Conservation (phyloP, 2,888 invertebrate genomes). For the Sycophila texana region DNA sequence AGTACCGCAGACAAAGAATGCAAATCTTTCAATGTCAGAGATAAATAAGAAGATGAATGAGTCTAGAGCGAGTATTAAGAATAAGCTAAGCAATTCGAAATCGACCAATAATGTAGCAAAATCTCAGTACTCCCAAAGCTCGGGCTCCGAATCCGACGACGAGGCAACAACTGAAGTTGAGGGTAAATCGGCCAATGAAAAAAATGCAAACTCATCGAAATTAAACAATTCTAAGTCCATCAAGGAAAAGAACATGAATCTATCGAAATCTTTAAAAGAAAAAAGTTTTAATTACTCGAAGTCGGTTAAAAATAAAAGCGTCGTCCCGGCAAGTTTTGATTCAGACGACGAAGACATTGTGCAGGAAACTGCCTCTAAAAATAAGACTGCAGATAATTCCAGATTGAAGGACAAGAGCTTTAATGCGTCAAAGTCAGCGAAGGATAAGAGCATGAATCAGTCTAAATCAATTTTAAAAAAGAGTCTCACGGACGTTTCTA, state of each 20-base stretch:
- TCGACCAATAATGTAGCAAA: no score
- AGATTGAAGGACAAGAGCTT: slow-evolving; percentile 9
- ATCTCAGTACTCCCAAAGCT: no score
- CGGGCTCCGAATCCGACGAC: slow-evolving; percentile 21
- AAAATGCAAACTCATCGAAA: neutral
- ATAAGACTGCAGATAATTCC: slow-evolving; percentile 1
- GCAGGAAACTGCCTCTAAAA: neutral
- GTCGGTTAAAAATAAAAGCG: slow-evolving; percentile 15
- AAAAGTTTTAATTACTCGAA: slow-evolving; percentile 22
- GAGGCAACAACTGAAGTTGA: slow-evolving; percentile 14
- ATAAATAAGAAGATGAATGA: slow-evolving; percentile 5
- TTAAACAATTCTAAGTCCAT: neutral
- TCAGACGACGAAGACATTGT: slow-evolving; percentile 29
- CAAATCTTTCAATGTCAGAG: no score
- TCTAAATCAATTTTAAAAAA: slow-evolving; percentile 1
- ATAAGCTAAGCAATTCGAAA: no score
- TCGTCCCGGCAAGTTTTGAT: neutral
- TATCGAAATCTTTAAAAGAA: slow-evolving; percentile 18
- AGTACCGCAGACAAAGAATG: no score
- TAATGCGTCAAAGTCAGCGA: slow-evolving; percentile 16
- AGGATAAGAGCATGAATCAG: slow-evolving; percentile 26
- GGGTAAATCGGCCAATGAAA: neutral
- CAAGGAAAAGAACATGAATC: slow-evolving; percentile 35
- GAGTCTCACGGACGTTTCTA: neutral
- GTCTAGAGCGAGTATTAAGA: neutral